Conservation (phyloP, 1,140 invertebrate species). For the Euschistus heros region DNA sequence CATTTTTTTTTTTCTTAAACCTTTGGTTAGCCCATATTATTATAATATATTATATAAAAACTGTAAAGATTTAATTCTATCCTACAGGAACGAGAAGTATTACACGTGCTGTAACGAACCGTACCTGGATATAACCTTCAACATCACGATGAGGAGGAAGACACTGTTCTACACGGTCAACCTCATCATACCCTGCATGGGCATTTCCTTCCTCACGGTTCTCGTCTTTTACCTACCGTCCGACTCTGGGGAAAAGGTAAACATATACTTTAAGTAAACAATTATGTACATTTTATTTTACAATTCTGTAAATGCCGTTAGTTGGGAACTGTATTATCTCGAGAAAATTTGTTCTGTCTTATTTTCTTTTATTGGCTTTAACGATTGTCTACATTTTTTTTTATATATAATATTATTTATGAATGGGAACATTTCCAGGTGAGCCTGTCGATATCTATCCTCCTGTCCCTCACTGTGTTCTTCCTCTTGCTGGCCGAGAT, state of each 20-base stretch:
- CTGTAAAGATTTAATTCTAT: too few relatives aligned
- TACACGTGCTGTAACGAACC: conserved; percentile 96
- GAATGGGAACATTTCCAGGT: conserved; percentile 47
- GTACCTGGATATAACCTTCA: conserved; percentile 96
- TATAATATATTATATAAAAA: too few relatives aligned
- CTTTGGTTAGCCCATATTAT: too few relatives aligned
- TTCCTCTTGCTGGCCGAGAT: conserved; percentile 96
- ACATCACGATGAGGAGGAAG: conserved; percentile 94
- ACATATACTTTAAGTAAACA: conserved; percentile 30
- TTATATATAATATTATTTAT: not conserved
- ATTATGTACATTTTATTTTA: conserved; percentile 15
- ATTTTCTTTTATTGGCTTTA: too few relatives aligned
- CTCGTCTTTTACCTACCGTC: conserved; percentile 98
- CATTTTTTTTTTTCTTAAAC: too few relatives aligned
- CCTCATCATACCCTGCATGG: conserved; percentile 94
- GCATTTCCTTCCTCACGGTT: conserved; percentile 95
- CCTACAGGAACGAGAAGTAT: conserved; percentile 77
- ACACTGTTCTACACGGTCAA: conserved; percentile 97
- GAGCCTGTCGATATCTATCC: conserved; percentile 95
- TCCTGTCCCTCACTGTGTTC: conserved; percentile 98
- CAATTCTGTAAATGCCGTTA: too few relatives aligned
- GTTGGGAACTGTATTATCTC: too few relatives aligned
- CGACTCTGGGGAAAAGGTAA: conserved; percentile 97
- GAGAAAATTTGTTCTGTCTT: too few relatives aligned
- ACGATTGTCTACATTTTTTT: not conserved